Evolutionary conservation across 2,113 vertebrate species (phyloP).

Genomic region (Carollia perspicillata): DNA sequence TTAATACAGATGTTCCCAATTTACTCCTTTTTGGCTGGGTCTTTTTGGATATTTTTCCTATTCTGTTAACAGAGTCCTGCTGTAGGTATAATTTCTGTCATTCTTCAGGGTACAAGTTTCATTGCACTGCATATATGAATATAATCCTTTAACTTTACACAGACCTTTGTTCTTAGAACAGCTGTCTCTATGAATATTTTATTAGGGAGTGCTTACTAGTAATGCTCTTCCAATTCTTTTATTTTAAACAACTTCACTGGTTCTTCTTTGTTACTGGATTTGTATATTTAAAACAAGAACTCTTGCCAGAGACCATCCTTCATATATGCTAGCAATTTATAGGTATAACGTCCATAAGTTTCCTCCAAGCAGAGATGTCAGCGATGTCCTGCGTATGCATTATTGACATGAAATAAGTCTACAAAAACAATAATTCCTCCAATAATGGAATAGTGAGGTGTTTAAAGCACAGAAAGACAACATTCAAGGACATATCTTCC

Average conservation of each 20-base stretch:
- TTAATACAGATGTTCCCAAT: not conserved
- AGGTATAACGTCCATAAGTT: not conserved
- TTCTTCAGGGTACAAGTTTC: slow-evolving; percentile 15
- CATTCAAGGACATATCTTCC: not conserved
- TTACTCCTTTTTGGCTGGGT: not conserved
- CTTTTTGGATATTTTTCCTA: not conserved
- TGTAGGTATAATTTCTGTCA: not conserved
- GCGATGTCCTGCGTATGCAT: not conserved
- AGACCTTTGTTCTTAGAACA: slow-evolving; percentile 61
- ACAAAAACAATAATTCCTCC: not conserved
- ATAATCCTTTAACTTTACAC: slow-evolving; percentile 24
- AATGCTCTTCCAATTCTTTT: slow-evolving; percentile 26
- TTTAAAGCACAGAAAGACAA: slow-evolving; percentile 11
- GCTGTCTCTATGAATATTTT: slow-evolving; percentile 71
- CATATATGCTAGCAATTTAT: not conserved
- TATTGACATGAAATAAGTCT: not conserved
- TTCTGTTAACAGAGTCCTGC: not conserved
- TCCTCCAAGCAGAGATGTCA: not conserved
- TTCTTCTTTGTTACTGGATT: not conserved
- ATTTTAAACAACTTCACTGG: slow-evolving; percentile 33
- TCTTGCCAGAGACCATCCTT: not conserved
- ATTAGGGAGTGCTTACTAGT: slow-evolving; percentile 39
- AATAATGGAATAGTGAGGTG: not conserved
- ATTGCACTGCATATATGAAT: not conserved
- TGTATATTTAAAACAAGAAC: not conserved